Percentiles rank a stretch among this genome's conserved stretches.
These are phyloP conservation scores for Ceyx cyanopectus DNA, from an alignment of 2,113 vertebrate genomes.

Conservation along the genomic window DNA sequence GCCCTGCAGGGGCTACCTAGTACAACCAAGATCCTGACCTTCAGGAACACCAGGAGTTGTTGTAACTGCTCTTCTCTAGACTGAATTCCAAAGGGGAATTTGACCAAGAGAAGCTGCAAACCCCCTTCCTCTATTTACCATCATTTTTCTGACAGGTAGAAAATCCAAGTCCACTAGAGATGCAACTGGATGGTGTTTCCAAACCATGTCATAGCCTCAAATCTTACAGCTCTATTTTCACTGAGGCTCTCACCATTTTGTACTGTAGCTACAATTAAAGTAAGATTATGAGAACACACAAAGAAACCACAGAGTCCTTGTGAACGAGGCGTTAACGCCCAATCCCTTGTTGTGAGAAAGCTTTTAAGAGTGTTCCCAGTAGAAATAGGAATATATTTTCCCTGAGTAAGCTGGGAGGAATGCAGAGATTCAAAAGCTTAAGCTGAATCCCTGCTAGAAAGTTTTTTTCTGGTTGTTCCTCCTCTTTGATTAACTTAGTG, in stretches of 20 bases:
- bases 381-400: conserved; percentile 4
- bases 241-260: not conserved
- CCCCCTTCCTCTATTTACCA: not conserved
- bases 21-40: not conserved
- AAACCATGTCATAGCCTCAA: not conserved
- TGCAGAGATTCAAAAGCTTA: conserved; percentile 19
- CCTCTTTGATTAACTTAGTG: not conserved
- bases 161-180: not conserved
- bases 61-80: not conserved
- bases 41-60: not conserved
- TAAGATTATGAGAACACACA: conserved; percentile 6
- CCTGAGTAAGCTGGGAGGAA: conserved; percentile 23
- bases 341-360: conserved; percentile 10
- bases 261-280: conserved; percentile 29
- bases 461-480: not conserved
- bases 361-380: conserved; percentile 30
- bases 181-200: not conserved
- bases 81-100: not conserved
- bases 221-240: not conserved
- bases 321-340: not conserved
- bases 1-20: not conserved
- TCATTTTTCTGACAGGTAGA: not conserved
- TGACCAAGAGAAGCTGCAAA: not conserved
- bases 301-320: conserved; percentile 8
- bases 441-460: not conserved